Conservation (phyloP, 2,888 invertebrate species). For the Leptinotarsa peninsularis region DNA sequence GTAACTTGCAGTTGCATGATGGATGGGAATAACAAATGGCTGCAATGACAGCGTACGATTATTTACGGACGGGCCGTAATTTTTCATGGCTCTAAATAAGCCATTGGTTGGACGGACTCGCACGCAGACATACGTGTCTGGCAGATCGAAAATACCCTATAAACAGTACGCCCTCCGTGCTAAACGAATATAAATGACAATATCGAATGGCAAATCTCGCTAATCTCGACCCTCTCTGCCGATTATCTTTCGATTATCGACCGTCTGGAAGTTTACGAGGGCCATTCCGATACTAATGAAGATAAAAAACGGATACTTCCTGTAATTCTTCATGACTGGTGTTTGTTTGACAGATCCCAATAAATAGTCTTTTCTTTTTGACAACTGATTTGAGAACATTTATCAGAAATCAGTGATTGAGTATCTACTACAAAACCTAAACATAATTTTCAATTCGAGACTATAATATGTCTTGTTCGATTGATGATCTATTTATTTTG, state of each 20-base stretch:
- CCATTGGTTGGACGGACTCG: slow-evolving; percentile 45
- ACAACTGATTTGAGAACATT: too few relatives aligned
- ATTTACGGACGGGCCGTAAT: slow-evolving; percentile 54
- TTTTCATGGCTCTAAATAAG: slow-evolving; percentile 61
- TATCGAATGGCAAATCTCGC: slow-evolving; percentile 65
- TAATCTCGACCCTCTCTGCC: slow-evolving; percentile 60
- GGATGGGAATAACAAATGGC: slow-evolving; percentile 57
- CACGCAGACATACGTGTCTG: slow-evolving; percentile 46
- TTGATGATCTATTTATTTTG: too few relatives aligned
- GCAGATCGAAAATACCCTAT: slow-evolving; percentile 25
- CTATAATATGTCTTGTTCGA: too few relatives aligned
- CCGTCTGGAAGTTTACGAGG: slow-evolving; percentile 52
- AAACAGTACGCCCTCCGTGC: slow-evolving; percentile 33
- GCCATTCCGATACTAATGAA: slow-evolving; percentile 35
- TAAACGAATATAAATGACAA: slow-evolving; percentile 66
- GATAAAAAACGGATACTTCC: slow-evolving; percentile 27
- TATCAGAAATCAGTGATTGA: too few relatives aligned
- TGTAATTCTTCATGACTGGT: neutral
- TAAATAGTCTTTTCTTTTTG: too few relatives aligned
- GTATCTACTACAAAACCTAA: too few relatives aligned
- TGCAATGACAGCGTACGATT: slow-evolving; percentile 33
- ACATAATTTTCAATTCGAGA: too few relatives aligned
- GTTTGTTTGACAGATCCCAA: too few relatives aligned
- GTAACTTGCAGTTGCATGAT: slow-evolving; percentile 46
- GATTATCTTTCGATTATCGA: slow-evolving; percentile 63